Conservation (phyloP, 2,113 vertebrate species). For the Python bivittatus region DNA sequence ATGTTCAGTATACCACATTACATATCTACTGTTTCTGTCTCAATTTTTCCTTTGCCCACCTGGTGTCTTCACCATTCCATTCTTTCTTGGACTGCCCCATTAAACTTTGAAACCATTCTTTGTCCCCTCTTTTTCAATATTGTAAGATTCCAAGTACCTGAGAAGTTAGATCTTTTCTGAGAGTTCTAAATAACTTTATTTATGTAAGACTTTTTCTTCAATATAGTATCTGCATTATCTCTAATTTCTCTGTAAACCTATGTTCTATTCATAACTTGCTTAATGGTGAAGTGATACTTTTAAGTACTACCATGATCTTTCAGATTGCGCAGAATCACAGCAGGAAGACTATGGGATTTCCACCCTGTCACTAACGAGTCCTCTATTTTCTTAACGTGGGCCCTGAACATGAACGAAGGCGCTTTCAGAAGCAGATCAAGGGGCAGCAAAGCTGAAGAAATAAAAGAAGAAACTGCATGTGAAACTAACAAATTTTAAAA, state of each 20-base stretch:
- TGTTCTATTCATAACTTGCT: conserved; percentile 11
- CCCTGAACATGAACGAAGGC: conserved; percentile 39
- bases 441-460: conserved; percentile 67
- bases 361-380: conserved; percentile 50
- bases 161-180: background rate
- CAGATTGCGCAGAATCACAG: conserved; percentile 60
- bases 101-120: background rate
- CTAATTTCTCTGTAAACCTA: conserved; percentile 26
- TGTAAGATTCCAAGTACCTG: background rate
- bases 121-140: background rate
- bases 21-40: background rate
- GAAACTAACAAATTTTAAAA: conserved; percentile 16
- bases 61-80: background rate
- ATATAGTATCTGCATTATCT: background rate
- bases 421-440: conserved; percentile 62
- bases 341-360: conserved; percentile 54
- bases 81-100: background rate
- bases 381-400: conserved; percentile 52
- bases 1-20: background rate
- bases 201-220: background rate
- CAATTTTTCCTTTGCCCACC: background rate
- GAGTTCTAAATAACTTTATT: background rate
- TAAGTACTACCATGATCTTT: conserved; percentile 60
- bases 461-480: conserved; percentile 51
- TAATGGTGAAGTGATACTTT: conserved; percentile 25